Evolutionary conservation across 53 echinoderm and acorn worm species (phyloP).

Genomic region (Hippasteria phrygiana): DNA sequence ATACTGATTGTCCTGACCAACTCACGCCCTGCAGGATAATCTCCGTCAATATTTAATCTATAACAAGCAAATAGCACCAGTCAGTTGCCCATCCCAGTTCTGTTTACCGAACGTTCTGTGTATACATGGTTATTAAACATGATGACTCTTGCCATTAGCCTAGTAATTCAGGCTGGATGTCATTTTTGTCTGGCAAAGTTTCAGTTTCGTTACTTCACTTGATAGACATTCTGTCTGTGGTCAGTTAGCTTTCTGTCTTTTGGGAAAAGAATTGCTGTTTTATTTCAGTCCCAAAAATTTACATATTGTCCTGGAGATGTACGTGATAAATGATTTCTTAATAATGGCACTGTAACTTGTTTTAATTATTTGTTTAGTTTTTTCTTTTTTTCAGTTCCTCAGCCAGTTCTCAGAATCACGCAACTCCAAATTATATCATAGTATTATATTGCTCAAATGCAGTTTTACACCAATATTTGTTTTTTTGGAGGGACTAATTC

Average conservation of each 20-base stretch:
- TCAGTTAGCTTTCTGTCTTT: background rate
- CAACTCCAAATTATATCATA: too few relatives aligned
- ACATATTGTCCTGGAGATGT: too few relatives aligned
- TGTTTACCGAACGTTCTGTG: background rate
- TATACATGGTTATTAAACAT: background rate
- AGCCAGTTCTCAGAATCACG: too few relatives aligned
- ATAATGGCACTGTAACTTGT: too few relatives aligned
- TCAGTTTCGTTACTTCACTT: background rate
- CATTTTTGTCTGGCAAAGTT: conserved; percentile 16
- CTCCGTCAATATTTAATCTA: conserved; percentile 16
- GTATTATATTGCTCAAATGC: too few relatives aligned
- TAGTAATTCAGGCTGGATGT: background rate
- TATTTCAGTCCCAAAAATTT: too few relatives aligned
- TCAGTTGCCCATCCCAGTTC: conserved; percentile 8
- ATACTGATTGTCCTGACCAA: too few relatives aligned
- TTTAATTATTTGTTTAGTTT: too few relatives aligned
- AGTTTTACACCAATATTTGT: too few relatives aligned
- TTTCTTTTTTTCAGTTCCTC: too few relatives aligned
- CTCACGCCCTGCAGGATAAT: background rate
- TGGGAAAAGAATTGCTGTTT: background rate
- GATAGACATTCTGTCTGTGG: background rate
- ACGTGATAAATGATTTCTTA: too few relatives aligned
- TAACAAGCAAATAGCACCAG: background rate
- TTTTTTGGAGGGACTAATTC: too few relatives aligned
- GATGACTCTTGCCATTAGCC: background rate